Percentiles rank a stretch among this genome's conserved stretches.
These are phyloP conservation scores for Hylyphantes graminicola DNA, from an alignment of 1,140 invertebrate species.

Conservation along the genomic window DNA sequence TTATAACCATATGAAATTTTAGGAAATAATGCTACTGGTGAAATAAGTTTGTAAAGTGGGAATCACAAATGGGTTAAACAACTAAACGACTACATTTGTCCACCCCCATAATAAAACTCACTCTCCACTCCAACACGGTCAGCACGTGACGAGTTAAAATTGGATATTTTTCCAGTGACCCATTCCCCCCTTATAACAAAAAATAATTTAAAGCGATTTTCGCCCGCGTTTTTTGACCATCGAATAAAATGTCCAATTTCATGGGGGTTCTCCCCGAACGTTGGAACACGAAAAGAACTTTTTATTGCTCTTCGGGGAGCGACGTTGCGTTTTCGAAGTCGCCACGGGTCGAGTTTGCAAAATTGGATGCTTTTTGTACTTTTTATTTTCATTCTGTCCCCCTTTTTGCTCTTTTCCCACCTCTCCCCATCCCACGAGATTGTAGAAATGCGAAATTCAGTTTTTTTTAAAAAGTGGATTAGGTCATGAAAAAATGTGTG, in stretches of 20 bases:
- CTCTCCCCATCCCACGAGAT: not conserved
- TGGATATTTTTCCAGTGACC: too few species aligned
- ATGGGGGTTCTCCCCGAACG: not conserved
- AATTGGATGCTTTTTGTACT: constrained; percentile 32
- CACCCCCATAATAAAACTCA: too few species aligned
- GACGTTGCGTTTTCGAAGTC: constrained; percentile 20
- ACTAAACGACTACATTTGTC: too few species aligned
- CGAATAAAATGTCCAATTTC: not conserved
- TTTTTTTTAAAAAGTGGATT: not conserved
- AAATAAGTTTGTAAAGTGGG: too few species aligned
- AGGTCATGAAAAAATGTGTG: not conserved
- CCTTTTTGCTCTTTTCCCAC: not conserved
- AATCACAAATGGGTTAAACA: too few species aligned
- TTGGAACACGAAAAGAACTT: constrained; percentile 11
- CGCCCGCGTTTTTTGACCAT: constrained; percentile 6
- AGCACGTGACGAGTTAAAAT: too few species aligned
- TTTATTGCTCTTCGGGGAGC: constrained; percentile 13
- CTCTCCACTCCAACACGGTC: too few species aligned
- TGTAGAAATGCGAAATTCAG: not conserved
- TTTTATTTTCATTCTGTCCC: constrained; percentile 5
- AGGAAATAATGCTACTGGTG: too few species aligned
- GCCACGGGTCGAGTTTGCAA: constrained; percentile 49
- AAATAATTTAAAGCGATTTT: not conserved
- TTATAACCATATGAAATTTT: too few species aligned
- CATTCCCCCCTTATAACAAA: too few species aligned